Conservation (phyloP, 2,888 invertebrate species). For the Athripsodes cinereus region DNA sequence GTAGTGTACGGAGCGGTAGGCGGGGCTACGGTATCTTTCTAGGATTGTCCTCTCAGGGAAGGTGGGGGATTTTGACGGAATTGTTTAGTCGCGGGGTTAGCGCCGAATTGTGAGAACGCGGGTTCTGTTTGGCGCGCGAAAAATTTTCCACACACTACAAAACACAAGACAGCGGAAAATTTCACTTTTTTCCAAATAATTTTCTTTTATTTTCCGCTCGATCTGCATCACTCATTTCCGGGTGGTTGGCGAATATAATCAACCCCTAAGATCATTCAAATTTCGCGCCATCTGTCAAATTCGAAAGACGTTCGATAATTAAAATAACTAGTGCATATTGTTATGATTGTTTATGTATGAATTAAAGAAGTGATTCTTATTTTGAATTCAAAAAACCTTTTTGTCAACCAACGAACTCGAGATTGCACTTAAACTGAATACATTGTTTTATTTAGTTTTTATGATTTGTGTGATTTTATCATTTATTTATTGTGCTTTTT, state of each 20-base stretch:
- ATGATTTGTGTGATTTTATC: neutral
- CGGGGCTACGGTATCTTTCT: slow-evolving; percentile 20
- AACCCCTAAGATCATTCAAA: neutral
- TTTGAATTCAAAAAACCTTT: neutral
- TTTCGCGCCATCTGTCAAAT: neutral
- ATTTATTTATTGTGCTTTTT: neutral
- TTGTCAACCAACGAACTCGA: neutral
- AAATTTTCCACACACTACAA: neutral
- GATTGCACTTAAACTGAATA: neutral
- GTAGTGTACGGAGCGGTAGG: slow-evolving; percentile 19
- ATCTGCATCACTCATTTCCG: neutral
- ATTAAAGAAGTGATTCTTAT: neutral
- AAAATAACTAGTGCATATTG: neutral
- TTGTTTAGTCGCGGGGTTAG: slow-evolving; percentile 20
- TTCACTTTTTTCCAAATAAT: neutral
- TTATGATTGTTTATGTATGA: slow-evolving; percentile 1
- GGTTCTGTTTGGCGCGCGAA: neutral
- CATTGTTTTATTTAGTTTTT: neutral
- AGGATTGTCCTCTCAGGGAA: slow-evolving; percentile 14
- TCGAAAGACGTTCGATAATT: neutral
- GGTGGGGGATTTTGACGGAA: slow-evolving; percentile 13
- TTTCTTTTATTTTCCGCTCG: neutral
- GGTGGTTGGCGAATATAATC: neutral
- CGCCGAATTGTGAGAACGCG: slow-evolving; percentile 14
- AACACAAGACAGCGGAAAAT: neutral